Percentiles rank a stretch among this genome's conserved stretches.
phyloP scores from a whole-genome alignment of 2,797 vertebrate genomes.

The Anguilla pacifica region DNA sequence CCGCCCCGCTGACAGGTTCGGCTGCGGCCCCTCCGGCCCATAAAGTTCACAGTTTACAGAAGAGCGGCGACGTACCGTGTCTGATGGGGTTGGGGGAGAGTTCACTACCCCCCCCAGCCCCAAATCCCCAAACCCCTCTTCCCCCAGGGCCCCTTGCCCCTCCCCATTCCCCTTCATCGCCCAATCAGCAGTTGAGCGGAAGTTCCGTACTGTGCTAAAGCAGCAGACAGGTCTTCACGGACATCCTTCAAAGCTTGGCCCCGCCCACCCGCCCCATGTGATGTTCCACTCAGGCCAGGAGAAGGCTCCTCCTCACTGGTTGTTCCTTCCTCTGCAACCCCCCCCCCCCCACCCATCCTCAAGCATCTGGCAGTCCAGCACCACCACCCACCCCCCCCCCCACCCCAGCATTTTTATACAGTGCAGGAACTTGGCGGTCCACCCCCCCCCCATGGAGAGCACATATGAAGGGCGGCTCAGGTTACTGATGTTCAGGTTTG shows the following conservation, averaged over 20 bases:
- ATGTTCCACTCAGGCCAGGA: background rate
- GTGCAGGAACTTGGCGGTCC: constrained; percentile 67
- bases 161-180: constrained; percentile 42
- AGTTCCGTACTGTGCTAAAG: background rate
- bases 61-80: background rate
- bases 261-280: background rate
- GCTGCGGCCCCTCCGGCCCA: constrained; percentile 7
- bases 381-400: constrained; percentile 50
- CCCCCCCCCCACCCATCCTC: constrained; percentile 56
- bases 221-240: background rate
- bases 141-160: constrained; percentile 45
- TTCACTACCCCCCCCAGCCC: background rate
- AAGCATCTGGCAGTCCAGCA: constrained; percentile 67
- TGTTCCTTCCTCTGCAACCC: constrained; percentile 14
- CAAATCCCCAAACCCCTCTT: background rate
- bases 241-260: background rate
- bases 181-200: too few relatives aligned
- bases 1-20: background rate
- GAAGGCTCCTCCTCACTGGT: constrained; percentile 52
- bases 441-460: constrained; percentile 60
- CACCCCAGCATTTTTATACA: constrained; percentile 48
- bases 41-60: constrained; percentile 38
- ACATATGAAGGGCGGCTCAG: background rate
- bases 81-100: constrained; percentile 21
- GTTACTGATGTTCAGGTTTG: constrained; percentile 4